phyloP scores from a whole-genome alignment of 2,113 vertebrate species.

The Pampusana beccarii region DNA sequence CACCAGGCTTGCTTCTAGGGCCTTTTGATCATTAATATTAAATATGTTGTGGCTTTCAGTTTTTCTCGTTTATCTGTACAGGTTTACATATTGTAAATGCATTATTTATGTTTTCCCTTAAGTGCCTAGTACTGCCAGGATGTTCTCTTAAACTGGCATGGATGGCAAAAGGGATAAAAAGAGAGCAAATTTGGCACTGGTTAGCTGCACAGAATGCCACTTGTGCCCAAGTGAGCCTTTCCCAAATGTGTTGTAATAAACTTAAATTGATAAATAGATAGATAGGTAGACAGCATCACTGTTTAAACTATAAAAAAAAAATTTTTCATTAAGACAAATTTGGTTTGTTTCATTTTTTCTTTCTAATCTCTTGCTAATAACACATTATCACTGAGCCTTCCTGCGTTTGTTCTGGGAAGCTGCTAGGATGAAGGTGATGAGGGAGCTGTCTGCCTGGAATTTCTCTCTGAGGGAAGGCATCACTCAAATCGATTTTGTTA shows the following conservation, averaged over 20 bases:
- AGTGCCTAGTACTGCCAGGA: conserved; percentile 49
- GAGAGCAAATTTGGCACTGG: conserved; percentile 16
- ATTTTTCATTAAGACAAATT: background rate
- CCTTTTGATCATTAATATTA: conserved; percentile 55
- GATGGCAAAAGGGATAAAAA: conserved; percentile 34
- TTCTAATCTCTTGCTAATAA: background rate
- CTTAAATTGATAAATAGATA: background rate
- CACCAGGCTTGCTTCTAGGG: conserved; percentile 34
- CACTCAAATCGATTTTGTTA: background rate
- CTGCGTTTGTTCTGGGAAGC: background rate
- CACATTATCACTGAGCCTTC: background rate
- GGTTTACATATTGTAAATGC: conserved; percentile 54
- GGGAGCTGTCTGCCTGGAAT: background rate
- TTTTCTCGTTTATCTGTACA: conserved; percentile 51
- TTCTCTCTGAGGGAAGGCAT: background rate
- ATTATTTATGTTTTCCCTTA: conserved; percentile 60
- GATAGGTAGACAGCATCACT: background rate
- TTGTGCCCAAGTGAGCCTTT: background rate
- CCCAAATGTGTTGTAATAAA: background rate
- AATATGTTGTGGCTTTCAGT: conserved; percentile 57
- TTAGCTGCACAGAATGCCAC: background rate
- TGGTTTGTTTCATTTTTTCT: background rate
- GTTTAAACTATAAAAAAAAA: background rate
- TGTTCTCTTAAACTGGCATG: conserved; percentile 43
- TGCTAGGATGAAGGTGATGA: background rate